Percentiles rank a stretch among this genome's conserved stretches.
Conservation (phyloP, 2,888 invertebrate species). For the Eudasyphora cyanicolor region DNA sequence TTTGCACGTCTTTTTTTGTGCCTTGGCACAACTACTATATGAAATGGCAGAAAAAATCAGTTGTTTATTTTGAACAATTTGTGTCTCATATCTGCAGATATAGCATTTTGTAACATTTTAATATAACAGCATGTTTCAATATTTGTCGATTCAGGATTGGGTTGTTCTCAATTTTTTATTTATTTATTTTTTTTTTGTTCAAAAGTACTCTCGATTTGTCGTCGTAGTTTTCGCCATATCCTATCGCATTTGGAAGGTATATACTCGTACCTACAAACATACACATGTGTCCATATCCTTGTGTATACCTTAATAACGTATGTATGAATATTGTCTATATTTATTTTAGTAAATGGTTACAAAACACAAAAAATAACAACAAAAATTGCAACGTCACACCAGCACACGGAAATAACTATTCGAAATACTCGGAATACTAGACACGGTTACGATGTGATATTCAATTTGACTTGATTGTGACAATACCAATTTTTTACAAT, state of each 20-base stretch:
- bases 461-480: constrained; percentile 77
- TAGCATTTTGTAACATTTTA: constrained; percentile 57
- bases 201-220: not conserved
- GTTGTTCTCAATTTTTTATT: not conserved
- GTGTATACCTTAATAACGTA: constrained; percentile 45
- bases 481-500: constrained; percentile 68
- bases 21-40: constrained; percentile 36
- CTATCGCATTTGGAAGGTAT: not conserved
- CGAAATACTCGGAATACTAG: no score
- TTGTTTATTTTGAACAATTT: constrained; percentile 41
- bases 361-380: not conserved
- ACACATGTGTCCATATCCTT: not conserved
- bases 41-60: not conserved
- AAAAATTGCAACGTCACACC: not conserved
- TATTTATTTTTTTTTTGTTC: not conserved
- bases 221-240: not conserved
- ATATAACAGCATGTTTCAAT: constrained; percentile 53
- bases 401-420: not conserved
- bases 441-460: constrained; percentile 71
- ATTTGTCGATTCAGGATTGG: constrained; percentile 38
- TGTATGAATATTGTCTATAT: constrained; percentile 62
- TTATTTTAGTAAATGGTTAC: constrained; percentile 57
- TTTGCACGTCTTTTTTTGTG: constrained; percentile 28
- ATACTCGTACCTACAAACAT: no score
- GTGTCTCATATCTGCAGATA: constrained; percentile 37